Evolutionary conservation across 2,888 invertebrate genomes (phyloP), one percentile per base, ranked within the genome.

Genomic region (Anorthoa munda): DNA sequence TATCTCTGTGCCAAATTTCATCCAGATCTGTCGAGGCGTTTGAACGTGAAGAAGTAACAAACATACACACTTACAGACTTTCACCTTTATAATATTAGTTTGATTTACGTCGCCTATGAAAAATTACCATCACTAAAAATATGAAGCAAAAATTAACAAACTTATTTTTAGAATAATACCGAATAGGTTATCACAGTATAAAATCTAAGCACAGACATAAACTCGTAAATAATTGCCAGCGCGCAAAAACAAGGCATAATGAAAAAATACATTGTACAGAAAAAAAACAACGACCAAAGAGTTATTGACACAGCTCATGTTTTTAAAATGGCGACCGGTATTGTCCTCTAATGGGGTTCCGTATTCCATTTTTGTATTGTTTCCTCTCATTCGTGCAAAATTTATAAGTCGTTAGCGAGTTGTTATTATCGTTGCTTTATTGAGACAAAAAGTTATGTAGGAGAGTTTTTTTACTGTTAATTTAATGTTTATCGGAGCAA

Each of bases 281-380:
- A 86, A 89, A 89, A 85, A 86, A 88, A 87, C 90, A 89, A 76
- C 73, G 72, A 72, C 86, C 73, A 74, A 87, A 88, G 88, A 90
- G 92, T 92, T 92, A 92, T 92, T 91, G 92, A 92, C 92, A 89
- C 86, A 86, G 83, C 77, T 75, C 80, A 84, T 87, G 91, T 90
- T 90, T 87, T 86, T 66, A 83, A 80, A 86, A 84, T 86, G 82
- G 79, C 86, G 77, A 74, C 85, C 86, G 86, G 88, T 90, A 90
- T 91, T 90, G 92, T 91, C 85, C 88, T 78, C 63, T 88, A 89
- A 90, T 89, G 85, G 89, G 79, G 85, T 82, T 79, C 77, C 78
- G 86, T 87, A 83, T 75, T 75, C 87, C 81, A 79, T 73, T 77
- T 85, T 82, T 83, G 81, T 86, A 82, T 84, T 78, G 84, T 89